Base-by-base conservation (phyloP, 2,113 vertebrate species). In the Oceanites oceanicus region DNA sequence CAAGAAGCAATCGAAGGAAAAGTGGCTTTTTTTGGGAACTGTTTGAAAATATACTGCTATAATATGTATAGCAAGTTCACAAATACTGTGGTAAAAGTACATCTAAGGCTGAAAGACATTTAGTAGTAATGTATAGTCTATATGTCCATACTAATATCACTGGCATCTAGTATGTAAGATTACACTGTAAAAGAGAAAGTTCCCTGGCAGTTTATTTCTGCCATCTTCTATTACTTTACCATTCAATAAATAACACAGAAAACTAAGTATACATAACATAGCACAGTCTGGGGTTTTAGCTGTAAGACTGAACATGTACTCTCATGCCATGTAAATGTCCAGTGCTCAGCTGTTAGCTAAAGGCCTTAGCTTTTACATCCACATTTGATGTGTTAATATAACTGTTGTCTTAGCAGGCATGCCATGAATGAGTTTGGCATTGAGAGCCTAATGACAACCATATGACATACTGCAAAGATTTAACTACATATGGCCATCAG, bases 11-110 rank as follows among this genome's bases (percentile, higher is more conserved):
- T 6, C 9, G 11, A 66, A 61, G 27, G 21, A 72, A 93, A 90
- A 65, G 8, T 0, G 0, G 13, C 5, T 18, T 58, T 40, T 61
- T 62, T 67, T 63, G 36, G 20, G 12, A 88, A 20, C 20, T 34
- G 13, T 67, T 82, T 19, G 7, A 82, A 91, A 90, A 78, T 63
- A 40, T 3, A 23, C 19, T 45, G 12, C 10, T 74, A 13, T 15
- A 62, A 19, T 22, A 61, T 1, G 6, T 42, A 76, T 4, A 45
- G 9, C 10, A 71, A 76, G 22, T 52, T 47, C 32, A 66, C 21
- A 68, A 65, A 50, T 53, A 49, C 4, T n/a, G 17, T 63, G 47
- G 15, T 63, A 52, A 52, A 90, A 70, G 40, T 45, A 83, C 12
- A 70, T 15, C 29, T 66, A 56, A 63, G 38, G 44, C 21, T 77